Base-by-base conservation (phyloP, 2,888 invertebrate species). In the Agelastica alni region DNA sequence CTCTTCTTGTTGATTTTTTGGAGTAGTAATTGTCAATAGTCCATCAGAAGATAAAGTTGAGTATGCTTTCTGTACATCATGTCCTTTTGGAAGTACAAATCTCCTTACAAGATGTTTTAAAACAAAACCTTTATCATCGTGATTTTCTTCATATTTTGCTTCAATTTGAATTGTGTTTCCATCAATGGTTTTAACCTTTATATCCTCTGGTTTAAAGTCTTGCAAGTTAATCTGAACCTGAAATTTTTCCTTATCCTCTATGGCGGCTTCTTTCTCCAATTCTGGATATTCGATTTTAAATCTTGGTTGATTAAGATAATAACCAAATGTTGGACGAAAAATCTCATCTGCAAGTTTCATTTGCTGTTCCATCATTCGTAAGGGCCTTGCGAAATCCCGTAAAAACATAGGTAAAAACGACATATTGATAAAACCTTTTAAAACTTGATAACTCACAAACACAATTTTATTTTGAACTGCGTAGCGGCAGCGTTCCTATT, bases 31-130 rank as follows among this genome's bases (percentile, higher is more conserved):
- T 44, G 83, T 85, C 59, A 90, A 75, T 52, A 91, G 81, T 2
- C 91, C 92, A 67, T 91, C 90, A 5, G 87, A 83, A 17, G 91
- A 90, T 10, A 93, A 77, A 45, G 83, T 86, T 2, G 91, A 90
- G 55, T 84, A 83, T 1, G 92, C 86, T 37, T 85, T 81, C 56
- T 85, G 85, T 4, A 88, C 81, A 53, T 92, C 88, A 51, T 88
- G 88, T 0, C 86, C 89, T 64, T 87, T 84, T 0, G 93, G 92
- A 44, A 93, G 72, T 41, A 85, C 72, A 71, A 91, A 93, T 55
- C 87, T 82, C 41, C 92, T 81, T 56, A 87, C 83, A 65, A 92
- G 89, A 60, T 91, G 88, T 51, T 89, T 83, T 31, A 86, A 85
- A 16, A 90, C 85, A 73, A 83, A 86, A 0, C 91, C 91, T 13